Conservation (phyloP, 2,113 vertebrate genomes). For the Hyla sarda region DNA sequence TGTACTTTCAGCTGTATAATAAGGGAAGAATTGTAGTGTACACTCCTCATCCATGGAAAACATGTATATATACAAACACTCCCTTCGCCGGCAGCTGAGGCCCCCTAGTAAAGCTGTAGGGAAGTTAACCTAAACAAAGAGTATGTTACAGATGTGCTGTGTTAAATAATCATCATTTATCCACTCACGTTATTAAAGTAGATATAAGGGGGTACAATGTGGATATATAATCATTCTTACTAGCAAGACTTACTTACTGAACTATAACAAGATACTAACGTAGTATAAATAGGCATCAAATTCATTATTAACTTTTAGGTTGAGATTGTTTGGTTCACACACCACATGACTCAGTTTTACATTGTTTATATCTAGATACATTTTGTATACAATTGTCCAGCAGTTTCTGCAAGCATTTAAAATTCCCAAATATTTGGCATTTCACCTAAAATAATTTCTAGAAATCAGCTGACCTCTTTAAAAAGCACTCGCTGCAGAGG, state of each 20-base stretch:
- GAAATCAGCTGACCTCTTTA: neutral
- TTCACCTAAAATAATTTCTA: neutral
- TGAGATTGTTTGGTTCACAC: too few species aligned
- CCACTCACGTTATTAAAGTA: neutral
- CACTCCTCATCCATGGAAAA: too few species aligned
- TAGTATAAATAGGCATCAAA: too few species aligned
- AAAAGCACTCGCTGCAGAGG: too few species aligned
- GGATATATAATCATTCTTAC: too few species aligned
- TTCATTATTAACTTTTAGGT: too few species aligned
- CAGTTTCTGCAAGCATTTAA: neutral
- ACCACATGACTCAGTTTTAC: too few species aligned
- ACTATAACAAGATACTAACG: too few species aligned
- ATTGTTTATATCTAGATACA: too few species aligned
- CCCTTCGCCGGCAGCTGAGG: neutral
- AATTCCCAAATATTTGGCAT: neutral
- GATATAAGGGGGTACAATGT: too few species aligned
- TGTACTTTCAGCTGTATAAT: neutral
- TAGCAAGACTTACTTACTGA: too few species aligned
- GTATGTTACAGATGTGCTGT: neutral
- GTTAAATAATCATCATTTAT: neutral
- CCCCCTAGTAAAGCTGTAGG: neutral
- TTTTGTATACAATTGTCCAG: neutral
- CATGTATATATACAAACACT: too few species aligned
- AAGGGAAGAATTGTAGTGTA: neutral
- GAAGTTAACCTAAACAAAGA: neutral